phyloP scores from a whole-genome alignment of 2,888 invertebrate species.

The Acanthosepion esculentum region DNA sequence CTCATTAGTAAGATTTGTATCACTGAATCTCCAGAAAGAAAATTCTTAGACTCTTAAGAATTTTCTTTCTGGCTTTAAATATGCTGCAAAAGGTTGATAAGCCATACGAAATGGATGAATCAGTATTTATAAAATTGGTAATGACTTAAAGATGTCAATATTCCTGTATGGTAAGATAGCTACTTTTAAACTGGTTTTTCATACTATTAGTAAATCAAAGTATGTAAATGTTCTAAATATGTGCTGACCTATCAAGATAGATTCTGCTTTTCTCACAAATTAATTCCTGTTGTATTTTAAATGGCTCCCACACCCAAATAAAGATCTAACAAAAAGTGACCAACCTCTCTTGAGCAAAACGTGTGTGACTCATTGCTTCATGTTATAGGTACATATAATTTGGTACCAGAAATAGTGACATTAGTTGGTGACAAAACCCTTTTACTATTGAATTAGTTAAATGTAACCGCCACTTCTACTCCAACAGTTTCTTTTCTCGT shows the following conservation, averaged over 20 bases:
- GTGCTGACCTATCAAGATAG: not conserved
- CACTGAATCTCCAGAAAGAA: no score
- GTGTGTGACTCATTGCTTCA: not conserved
- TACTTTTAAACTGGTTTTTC: not conserved
- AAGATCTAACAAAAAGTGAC: not conserved
- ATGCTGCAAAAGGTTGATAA: no score
- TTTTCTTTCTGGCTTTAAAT: no score
- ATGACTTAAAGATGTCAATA: not conserved
- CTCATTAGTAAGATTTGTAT: no score
- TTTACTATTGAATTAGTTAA: no score
- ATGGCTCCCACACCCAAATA: not conserved
- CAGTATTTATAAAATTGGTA: not conserved
- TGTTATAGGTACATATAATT: not conserved
- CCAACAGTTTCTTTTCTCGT: no score
- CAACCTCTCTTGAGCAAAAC: not conserved
- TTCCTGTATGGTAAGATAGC: not conserved
- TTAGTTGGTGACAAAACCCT: not conserved
- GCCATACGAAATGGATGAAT: no score
- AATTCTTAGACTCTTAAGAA: no score
- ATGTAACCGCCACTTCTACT: no score
- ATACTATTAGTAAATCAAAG: not conserved
- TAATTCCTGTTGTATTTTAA: not conserved
- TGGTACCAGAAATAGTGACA: not conserved
- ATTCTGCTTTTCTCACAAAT: not conserved
- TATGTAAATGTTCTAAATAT: not conserved